Percentiles rank a stretch among this genome's conserved stretches.
Evolutionary conservation across 2,113 vertebrate species (phyloP).

Genomic region (Myxocyprinus asiaticus): DNA sequence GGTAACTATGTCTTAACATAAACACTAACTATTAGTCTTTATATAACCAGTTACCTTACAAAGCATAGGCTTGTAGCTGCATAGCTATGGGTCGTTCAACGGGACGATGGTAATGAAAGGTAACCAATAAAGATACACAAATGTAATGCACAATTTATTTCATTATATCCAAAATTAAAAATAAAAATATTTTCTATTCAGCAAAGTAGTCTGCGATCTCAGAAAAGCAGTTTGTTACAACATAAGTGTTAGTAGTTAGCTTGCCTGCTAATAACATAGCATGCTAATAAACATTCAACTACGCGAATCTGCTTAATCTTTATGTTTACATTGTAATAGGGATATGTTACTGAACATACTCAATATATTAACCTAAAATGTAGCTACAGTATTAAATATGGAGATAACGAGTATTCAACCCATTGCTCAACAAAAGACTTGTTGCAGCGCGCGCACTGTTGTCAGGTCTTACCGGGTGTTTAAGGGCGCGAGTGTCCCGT

Average conservation of each 20-base stretch:
- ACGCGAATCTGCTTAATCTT: conserved; percentile 4
- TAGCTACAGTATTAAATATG: not conserved
- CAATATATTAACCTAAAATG: not conserved
- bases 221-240: conserved; percentile 2
- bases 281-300: not conserved
- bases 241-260: not conserved
- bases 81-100: not conserved
- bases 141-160: not conserved
- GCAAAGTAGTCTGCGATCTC: not conserved
- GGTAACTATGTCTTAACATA: too few species aligned
- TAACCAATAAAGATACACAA: not conserved
- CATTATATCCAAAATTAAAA: not conserved
- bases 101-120: not conserved
- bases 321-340: conserved; percentile 6
- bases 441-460: conserved; percentile 2
- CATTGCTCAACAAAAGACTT: conserved; percentile 20
- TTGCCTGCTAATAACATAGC: conserved; percentile 34
- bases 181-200: not conserved
- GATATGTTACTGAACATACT: not conserved
- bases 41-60: not conserved
- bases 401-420: not conserved
- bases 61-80: too few species aligned
- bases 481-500: conserved; percentile 46
- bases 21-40: not conserved
- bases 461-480: conserved; percentile 63